A percentile compares a stretch with the other conserved stretches of the same genome.
Conservation (phyloP, 1,140 invertebrate genomes). For the Megathymus violae region DNA sequence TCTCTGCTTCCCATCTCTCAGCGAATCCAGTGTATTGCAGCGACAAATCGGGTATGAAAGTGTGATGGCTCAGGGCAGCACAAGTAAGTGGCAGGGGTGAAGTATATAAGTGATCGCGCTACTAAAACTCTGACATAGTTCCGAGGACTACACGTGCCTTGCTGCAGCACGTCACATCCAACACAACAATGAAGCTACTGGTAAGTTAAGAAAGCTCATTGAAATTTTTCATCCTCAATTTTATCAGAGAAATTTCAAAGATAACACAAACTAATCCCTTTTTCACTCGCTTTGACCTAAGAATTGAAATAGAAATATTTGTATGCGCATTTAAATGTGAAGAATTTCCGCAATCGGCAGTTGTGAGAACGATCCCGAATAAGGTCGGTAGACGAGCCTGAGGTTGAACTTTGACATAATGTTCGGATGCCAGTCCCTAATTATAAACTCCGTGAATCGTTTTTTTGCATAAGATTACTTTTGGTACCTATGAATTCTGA, state of each 20-base stretch:
- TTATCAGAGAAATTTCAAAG: constrained; percentile 8
- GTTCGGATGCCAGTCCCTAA: constrained; percentile 56
- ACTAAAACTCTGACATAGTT: constrained; percentile 80
- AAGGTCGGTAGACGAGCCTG: constrained; percentile 60
- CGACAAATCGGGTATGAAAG: constrained; percentile 75
- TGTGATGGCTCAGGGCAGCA: constrained; percentile 71
- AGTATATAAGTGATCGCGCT: constrained; percentile 77
- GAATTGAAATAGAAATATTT: constrained; percentile 2
- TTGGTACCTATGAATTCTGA: constrained; percentile 4
- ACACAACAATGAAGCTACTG: constrained; percentile 76
- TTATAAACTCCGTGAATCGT: constrained; percentile 29
- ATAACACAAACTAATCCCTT: background rate
- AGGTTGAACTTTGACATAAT: constrained; percentile 75
- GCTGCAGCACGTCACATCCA: constrained; percentile 60
- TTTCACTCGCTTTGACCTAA: constrained; percentile 5
- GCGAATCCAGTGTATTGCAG: constrained; percentile 61
- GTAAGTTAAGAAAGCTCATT: constrained; percentile 65
- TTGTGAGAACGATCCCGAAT: constrained; percentile 63
- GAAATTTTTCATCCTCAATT: constrained; percentile 31
- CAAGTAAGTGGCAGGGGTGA: constrained; percentile 77
- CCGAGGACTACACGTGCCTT: constrained; percentile 69
- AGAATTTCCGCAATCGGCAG: constrained; percentile 56
- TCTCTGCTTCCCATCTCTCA: constrained; percentile 41
- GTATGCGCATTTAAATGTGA: constrained; percentile 33
- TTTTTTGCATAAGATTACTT: constrained; percentile 22